Evolutionary conservation across 2,113 vertebrate species (phyloP), one percentile per base, ranked within the genome.

Genomic region (Triplophysa rosa): DNA sequence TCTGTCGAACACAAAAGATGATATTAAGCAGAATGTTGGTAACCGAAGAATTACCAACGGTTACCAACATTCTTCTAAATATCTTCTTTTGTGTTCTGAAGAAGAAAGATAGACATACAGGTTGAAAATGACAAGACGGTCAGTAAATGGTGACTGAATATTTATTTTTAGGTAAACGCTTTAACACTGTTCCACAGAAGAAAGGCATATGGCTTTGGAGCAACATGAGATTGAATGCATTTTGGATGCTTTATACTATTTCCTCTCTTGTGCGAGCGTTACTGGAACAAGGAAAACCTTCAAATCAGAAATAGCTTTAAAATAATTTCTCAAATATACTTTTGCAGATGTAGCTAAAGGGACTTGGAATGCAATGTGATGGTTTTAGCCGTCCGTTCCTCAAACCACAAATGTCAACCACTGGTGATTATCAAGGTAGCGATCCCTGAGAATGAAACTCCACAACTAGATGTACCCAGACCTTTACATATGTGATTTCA

Each of bases 381-480:
- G 2, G 33, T 72, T 59, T 42, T 59, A n/a, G 11, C 26, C 40
- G 24, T 59, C 16, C 23, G 29, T 59, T 42, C 37, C 5, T 49
- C 8, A 64, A 74, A 67, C 69, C 61, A 67, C 19, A 65, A 65
- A 83, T 33, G 58, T 76, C 59, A 70, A 56, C 33, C 29, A 77
- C 47, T 33, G 49, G 17, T 58, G 0, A 56, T 56, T 64, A 62
- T 80, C 47, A 72, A 65, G 69, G 29, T 37, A 19, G 37, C 67
- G 54, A 59, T 82, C 78, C 80, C 80, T 83, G 78, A 86, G 82
- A 80, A 64, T 71, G 65, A 71, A 37, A 80, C 29, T 29, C 64
- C 45, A 74, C 26, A 19, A n/a, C 6, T 58, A n/a, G 8, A 21
- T 33, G n/a, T 47, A 65, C 45, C 19, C 76, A 24, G 17, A 61